Conservation (phyloP, 1,140 invertebrate genomes). For the Latrodectus geometricus region DNA sequence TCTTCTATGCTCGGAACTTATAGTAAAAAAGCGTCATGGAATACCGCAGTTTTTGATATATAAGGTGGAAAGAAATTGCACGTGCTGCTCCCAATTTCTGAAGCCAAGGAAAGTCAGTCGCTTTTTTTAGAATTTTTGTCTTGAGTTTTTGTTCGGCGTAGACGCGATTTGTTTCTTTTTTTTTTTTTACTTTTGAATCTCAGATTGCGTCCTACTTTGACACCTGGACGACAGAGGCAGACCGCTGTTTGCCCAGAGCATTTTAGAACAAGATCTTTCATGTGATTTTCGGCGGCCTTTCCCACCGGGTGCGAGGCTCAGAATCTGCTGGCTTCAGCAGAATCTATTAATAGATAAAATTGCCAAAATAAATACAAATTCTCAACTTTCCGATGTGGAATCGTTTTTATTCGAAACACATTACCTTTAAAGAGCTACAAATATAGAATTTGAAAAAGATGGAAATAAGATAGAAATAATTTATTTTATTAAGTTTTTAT, state of each 20-base stretch:
- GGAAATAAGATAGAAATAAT: too few species aligned
- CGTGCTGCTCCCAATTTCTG: slow-evolving; percentile 37
- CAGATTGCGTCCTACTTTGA: slow-evolving; percentile 52
- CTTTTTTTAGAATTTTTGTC: slow-evolving; percentile 32
- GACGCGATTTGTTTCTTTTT: slow-evolving; percentile 10
- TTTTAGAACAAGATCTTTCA: not conserved
- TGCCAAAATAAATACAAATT: too few species aligned
- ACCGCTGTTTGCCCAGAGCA: not conserved
- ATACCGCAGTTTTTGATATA: not conserved
- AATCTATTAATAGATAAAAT: not conserved
- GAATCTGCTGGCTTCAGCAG: too few species aligned
- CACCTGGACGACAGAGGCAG: slow-evolving; percentile 40
- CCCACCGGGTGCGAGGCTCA: not conserved
- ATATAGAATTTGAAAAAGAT: too few species aligned
- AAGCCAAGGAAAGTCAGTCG: slow-evolving; percentile 29
- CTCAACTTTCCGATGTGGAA: too few species aligned
- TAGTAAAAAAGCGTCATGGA: not conserved
- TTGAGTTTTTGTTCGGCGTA: slow-evolving; percentile 7
- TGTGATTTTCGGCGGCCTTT: not conserved
- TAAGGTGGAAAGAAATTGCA: slow-evolving; percentile 24
- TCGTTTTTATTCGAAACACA: too few species aligned
- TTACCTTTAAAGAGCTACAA: too few species aligned
- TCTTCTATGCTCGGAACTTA: too few species aligned
- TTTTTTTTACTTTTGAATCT: slow-evolving; percentile 34
- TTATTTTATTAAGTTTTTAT: too few species aligned